Base-by-base conservation (phyloP, 2,113 vertebrate species). In the Scomber scombrus region DNA sequence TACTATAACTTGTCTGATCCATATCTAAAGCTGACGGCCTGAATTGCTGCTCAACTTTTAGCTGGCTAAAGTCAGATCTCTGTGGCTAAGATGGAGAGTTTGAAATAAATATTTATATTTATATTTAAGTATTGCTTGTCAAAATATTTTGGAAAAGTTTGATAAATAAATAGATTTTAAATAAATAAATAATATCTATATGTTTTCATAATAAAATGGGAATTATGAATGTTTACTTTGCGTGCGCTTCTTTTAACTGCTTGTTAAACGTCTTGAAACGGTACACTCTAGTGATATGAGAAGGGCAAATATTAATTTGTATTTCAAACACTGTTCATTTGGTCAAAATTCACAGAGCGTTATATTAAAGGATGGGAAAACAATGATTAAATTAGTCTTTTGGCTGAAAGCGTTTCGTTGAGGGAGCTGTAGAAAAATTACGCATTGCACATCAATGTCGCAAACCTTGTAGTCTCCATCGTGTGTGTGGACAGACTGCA, bases 21-120 rank as follows among this genome's bases (percentile, higher is more conserved):
- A 61, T 23, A 58, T 29, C 3, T 46, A 18, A 7, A 23, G 31
- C 51, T 74, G 62, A 71, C 29, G 12, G 69, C 31, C 63, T 58
- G 23, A 26, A 26, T 26, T 26, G 23, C 23, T 18, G 26, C 26
- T 76, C 43, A 16, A n/a, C 9, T 56, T 69, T 64, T n/a, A 56
- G 43, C 50, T 26, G 1, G 14, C 58, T 40, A 40, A 40, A 45
- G 7, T 55, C 62, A n/a, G 34, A 57, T 58, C 11, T 40, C 13
- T n/a, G 16, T 40, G 34, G 34, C 34, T 40, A 9, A 40, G 14
- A 55, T 51, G 21, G 18, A 11, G 54, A 14, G n/a, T 18, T 21
- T 49, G 29, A 45, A 55, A 14, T 54, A 47, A 29, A 70, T 69
- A 49, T 5, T 34, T 34, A 26, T 26, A 26, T 26, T 26, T 26